phyloP scores from a whole-genome alignment of 2,113 vertebrate genomes.

The Telmatochromis brachygnathus region DNA sequence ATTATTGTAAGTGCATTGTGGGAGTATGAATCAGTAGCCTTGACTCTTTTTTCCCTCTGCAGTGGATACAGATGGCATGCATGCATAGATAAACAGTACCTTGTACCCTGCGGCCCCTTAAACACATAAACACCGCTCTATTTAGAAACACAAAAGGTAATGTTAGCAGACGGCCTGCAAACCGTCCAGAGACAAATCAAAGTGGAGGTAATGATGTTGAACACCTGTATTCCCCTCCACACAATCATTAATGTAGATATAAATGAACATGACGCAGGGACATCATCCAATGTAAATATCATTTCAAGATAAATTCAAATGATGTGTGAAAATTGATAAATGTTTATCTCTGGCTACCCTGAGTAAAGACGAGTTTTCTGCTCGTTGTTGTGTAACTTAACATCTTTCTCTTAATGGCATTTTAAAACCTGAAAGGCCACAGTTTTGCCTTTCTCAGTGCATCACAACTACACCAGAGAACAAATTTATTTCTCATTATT shows the following conservation, averaged over 20 bases:
- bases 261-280: not conserved
- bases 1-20: not conserved
- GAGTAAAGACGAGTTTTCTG: not conserved
- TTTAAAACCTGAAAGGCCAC: not conserved
- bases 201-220: slow-evolving; percentile 34
- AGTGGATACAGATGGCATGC: slow-evolving; percentile 18
- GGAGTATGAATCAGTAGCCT: not conserved
- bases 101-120: not conserved
- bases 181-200: slow-evolving; percentile 17
- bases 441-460: rapidly evolving
- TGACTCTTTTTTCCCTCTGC: not conserved
- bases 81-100: slow-evolving; percentile 17
- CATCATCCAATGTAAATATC: not conserved
- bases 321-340: not conserved
- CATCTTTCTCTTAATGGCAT: not conserved
- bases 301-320: not conserved
- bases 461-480: not conserved
- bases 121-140: slow-evolving; percentile 12
- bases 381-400: not conserved
- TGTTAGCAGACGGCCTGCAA: not conserved
- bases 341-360: not conserved
- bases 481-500: not conserved
- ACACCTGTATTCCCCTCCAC: not conserved
- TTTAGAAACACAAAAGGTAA: slow-evolving; percentile 28
- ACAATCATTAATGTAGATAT: not conserved